Evolutionary conservation across 2,797 vertebrate species (phyloP).

Genomic region (Lagorchestes hirsutus): DNA sequence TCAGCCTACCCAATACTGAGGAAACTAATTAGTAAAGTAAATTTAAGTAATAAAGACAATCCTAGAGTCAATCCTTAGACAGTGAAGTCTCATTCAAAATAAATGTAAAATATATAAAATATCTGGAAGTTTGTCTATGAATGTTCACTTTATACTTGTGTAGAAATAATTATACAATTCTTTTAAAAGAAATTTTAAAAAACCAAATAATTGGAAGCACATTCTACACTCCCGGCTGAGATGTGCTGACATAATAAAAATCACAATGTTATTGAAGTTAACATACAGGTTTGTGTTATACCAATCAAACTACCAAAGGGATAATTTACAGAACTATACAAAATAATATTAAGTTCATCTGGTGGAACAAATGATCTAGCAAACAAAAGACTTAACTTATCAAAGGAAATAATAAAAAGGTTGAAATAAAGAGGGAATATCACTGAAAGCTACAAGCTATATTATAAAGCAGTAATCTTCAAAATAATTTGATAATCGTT

Average conservation of each 20-base stretch:
- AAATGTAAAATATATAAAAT: not conserved
- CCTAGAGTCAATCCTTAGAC: not conserved
- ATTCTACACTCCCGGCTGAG: not conserved
- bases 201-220: not conserved
- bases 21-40: not conserved
- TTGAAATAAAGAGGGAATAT: not conserved
- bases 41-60: not conserved
- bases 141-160: not conserved
- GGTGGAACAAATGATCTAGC: not conserved
- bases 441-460: not conserved
- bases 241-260: not conserved
- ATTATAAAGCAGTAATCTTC: not conserved
- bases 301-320: too few species aligned
- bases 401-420: not conserved
- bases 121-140: not conserved
- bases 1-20: not conserved
- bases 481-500: not conserved
- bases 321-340: too few species aligned
- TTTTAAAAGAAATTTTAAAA: not conserved
- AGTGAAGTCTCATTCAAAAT: not conserved
- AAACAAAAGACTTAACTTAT: not conserved
- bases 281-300: too few species aligned
- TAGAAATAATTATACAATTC: not conserved
- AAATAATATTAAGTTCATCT: too few species aligned
- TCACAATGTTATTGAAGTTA: too few species aligned